Evolutionary conservation across 2,113 vertebrate species (phyloP).

Genomic region (Grallaria varia): DNA sequence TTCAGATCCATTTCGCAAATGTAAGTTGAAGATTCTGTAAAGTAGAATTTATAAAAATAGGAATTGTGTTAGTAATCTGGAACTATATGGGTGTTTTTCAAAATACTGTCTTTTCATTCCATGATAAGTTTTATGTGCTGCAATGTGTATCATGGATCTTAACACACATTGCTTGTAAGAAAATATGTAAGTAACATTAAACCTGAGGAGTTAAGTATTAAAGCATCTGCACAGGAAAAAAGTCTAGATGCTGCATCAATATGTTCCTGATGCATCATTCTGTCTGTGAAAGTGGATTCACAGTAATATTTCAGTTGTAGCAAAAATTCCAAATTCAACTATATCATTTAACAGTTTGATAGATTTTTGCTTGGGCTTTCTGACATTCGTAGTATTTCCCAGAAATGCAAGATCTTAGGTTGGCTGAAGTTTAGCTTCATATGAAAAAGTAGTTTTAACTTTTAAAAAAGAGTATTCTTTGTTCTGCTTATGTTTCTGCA

Average conservation of each 20-base stretch:
- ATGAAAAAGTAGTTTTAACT: background rate
- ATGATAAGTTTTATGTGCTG: background rate
- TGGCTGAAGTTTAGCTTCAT: background rate
- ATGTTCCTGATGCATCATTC: background rate
- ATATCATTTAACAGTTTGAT: background rate
- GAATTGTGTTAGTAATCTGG: background rate
- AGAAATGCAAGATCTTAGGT: background rate
- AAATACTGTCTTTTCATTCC: background rate
- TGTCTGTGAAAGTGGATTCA: background rate
- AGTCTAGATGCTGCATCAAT: background rate
- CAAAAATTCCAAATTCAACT: background rate
- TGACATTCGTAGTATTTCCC: background rate
- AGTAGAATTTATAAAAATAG: background rate
- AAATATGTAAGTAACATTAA: background rate
- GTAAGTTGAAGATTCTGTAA: background rate
- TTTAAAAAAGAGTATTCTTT: background rate
- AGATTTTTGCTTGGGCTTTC: background rate
- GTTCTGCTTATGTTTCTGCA: background rate
- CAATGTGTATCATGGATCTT: background rate
- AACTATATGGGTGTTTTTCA: background rate
- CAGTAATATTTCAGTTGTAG: background rate
- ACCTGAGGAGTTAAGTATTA: background rate
- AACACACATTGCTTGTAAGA: background rate
- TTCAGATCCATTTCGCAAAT: background rate
- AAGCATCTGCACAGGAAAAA: background rate